Base-by-base conservation (phyloP, 2,797 vertebrate genomes). In the Crocidura indochinensis region DNA sequence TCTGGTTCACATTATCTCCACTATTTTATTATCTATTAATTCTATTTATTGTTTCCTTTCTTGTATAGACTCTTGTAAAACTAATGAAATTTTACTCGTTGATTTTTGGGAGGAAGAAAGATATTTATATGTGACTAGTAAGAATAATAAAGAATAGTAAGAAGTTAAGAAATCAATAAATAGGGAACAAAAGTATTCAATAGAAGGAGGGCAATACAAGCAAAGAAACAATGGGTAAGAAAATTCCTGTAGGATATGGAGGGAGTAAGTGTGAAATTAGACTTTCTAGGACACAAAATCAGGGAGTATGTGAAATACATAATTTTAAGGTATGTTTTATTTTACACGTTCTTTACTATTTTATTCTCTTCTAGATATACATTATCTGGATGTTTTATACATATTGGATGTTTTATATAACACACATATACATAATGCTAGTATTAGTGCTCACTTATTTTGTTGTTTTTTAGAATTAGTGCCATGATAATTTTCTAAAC, bases 41-140 rank as follows among this genome's bases (percentile, higher is more conserved):
- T 79, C 51, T 53, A 1, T 51, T 46, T 53, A 53, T 17, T 53
- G 51, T 53, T 84, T 71, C 19, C 3, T 53, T 72, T 51, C 3
- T 29, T 29, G 12, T 72, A 14, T 8, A 29, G 51, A 84, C 51
- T 79, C 60, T 78, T 53, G 51, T 53, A 53, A 53, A 64, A 31
- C 71, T 90, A 5, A 51, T 44, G 10, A 1, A 19, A 51, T 65
- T 7, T 15, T 9, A 53, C 29, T 78, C 26, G 0, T 8, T 10
- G 53, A 64, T 8, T 78, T 91, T 91, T 85, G 84, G 51, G n/a
- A n/a, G 17, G 51, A 3, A 53, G 51, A 53, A 53, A 53, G 17
- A 17, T 17, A 53, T 12, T 53, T 53, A 53, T 14, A 17, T 10
- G 15, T 15, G 51, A 53, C 51, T 53, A 14, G 17, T 17, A 53